phyloP scores from a whole-genome alignment of 1,140 invertebrate genomes.

The Whitmania pigra region DNA sequence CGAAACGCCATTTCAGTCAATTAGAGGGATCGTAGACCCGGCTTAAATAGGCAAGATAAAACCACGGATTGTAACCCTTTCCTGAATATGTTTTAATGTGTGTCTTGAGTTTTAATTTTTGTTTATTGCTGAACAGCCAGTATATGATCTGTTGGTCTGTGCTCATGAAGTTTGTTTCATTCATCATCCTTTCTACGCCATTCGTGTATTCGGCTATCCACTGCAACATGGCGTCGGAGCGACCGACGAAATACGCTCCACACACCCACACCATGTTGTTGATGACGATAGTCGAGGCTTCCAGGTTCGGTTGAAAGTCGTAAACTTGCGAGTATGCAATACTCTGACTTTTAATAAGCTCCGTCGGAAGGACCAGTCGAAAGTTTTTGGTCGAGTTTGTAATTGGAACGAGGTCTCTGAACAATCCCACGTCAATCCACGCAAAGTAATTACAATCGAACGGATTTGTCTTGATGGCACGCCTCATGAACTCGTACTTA shows the following conservation, averaged over 20 bases:
- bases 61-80: background rate
- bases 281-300: conserved; percentile 26
- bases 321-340: conserved; percentile 30
- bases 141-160: conserved; percentile 22
- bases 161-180: conserved; percentile 1
- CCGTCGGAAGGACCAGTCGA: conserved; percentile 27
- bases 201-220: conserved; percentile 13
- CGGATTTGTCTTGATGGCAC: conserved; percentile 25
- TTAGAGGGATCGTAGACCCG: background rate
- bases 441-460: conserved; percentile 32
- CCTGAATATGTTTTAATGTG: conserved; percentile 1
- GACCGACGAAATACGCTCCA: conserved; percentile 24
- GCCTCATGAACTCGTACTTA: conserved; percentile 29
- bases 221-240: background rate
- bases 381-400: conserved; percentile 23
- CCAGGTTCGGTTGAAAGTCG: conserved; percentile 24
- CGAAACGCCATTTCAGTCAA: no score
- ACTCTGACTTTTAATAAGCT: conserved; percentile 24
- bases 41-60: background rate
- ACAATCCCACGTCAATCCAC: conserved; percentile 34
- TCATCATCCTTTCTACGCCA: background rate
- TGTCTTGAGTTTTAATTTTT: background rate
- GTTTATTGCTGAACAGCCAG: background rate
- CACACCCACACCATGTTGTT: conserved; percentile 32
- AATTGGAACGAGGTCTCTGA: conserved; percentile 27